Evolutionary conservation across 1,140 invertebrate species (phyloP).

Genomic region (Euschistus heros): DNA sequence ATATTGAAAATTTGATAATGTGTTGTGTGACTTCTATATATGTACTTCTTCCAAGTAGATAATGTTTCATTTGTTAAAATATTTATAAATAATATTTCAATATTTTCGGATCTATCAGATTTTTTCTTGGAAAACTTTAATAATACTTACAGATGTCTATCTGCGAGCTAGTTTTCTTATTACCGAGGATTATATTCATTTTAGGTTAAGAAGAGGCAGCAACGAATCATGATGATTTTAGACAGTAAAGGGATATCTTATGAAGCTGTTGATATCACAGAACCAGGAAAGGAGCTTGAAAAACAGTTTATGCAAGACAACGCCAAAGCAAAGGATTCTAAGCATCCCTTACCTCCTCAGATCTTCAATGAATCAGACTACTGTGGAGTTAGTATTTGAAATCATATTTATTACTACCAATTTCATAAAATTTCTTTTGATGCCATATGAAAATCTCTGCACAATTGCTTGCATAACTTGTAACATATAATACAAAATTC

Average conservation of each 20-base stretch:
- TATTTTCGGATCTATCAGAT: background rate
- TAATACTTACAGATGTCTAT: background rate
- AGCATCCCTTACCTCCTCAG: slow-evolving; percentile 77
- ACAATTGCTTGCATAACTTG: too few relatives aligned
- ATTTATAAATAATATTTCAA: background rate
- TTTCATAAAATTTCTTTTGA: background rate
- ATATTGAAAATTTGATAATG: slow-evolving; percentile 10
- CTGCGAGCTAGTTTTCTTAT: slow-evolving; percentile 20
- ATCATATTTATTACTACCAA: background rate
- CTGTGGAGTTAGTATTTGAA: slow-evolving; percentile 76
- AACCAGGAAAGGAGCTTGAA: slow-evolving; percentile 74
- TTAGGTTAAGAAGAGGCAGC: slow-evolving; percentile 88
- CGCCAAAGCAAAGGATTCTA: slow-evolving; percentile 59
- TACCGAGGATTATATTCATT: slow-evolving; percentile 31
- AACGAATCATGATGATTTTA: slow-evolving; percentile 80
- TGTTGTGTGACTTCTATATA: slow-evolving; percentile 6
- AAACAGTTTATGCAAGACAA: slow-evolving; percentile 89
- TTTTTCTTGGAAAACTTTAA: background rate
- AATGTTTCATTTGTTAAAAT: background rate
- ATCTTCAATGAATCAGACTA: slow-evolving; percentile 87
- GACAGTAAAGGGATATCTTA: slow-evolving; percentile 81
- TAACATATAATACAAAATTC: too few relatives aligned
- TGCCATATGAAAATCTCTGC: background rate
- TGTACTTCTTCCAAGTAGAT: slow-evolving; percentile 5
- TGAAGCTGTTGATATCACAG: slow-evolving; percentile 83